Evolutionary conservation across 2,797 vertebrate species (phyloP), one percentile per base, ranked within the genome.

Genomic region (Neoniphon sammara): DNA sequence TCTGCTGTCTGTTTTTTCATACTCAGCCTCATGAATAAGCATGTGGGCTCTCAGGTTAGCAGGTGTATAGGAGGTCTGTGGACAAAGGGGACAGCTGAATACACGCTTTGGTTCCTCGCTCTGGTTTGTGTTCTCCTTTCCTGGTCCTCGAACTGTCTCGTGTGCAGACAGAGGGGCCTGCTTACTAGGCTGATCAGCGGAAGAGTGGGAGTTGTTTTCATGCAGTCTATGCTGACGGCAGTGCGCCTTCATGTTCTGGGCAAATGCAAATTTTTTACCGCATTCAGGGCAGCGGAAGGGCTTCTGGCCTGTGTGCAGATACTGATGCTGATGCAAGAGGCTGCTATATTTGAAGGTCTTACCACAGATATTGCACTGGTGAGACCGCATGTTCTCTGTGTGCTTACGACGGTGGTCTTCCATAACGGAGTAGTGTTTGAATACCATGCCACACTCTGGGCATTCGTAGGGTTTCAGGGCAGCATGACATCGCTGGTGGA

Each of bases 201-300:
- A 17, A 0, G 83, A 54, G 39, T 76, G 70, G 4, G 66, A 47
- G 55, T 73, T 70, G 53, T 75, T 69, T 69, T 88, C 68, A 7
- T 20, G 74, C 39, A 88, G 91, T 68, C 92, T 90, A 46, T 95
- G 94, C 73, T 94, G 93, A 42, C 94, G 93, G 71, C 86, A 93
- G 86, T 95, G 95, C 0, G 93, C 93, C 87, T 94, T 94, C 94
- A 95, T 91, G 83, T 95, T 95, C 80, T 95, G 94, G 5, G 94
- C 93, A 7, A 95, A 94, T 25, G 94, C 94, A 52, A 95, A 95
- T 1, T 27, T 85, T 78, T 94, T 94, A 7, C 93, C 94, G 15
- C 95, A 95, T 58, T 94, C 92, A 0, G 92, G 90, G 75, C 95
- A 95, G 65, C 76, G 77, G 84, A 95, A 95, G 6, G 94, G 93